Evolutionary conservation across 2,888 invertebrate species (phyloP).

Genomic region (Apoda limacodes): DNA sequence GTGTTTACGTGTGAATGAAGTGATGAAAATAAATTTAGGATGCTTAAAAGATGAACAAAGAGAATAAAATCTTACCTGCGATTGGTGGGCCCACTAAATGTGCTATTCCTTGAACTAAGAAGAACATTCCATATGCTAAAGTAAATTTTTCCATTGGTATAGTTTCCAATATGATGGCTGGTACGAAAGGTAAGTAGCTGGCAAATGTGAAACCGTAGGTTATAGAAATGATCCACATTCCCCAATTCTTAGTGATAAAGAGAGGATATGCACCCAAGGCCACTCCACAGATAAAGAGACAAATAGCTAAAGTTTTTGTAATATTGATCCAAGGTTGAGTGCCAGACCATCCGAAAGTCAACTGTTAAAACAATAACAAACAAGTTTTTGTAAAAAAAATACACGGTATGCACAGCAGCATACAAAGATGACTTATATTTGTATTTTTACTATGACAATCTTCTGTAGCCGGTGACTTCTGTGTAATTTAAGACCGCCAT

Average conservation of each 20-base stretch:
- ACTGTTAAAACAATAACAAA: conserved; percentile 48
- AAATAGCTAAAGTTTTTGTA: conserved; percentile 84
- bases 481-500: no score
- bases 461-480: no score
- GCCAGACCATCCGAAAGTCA: conserved; percentile 89
- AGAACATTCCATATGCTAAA: conserved; percentile 90
- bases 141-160: conserved; percentile 93
- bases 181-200: conserved; percentile 91
- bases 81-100: conserved; percentile 94
- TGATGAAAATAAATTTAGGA: no score
- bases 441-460: no score
- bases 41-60: no score
- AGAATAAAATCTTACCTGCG: conserved; percentile 87
- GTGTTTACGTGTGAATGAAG: no score
- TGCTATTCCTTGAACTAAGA: conserved; percentile 94
- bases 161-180: conserved; percentile 89
- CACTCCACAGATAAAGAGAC: conserved; percentile 76
- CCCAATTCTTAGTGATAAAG: conserved; percentile 66
- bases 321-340: conserved; percentile 90
- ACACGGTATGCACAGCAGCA: no score
- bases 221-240: conserved; percentile 89
- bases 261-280: conserved; percentile 73
- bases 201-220: conserved; percentile 94
- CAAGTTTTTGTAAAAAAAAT: conserved; percentile 1
- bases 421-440: no score